Percentiles rank a stretch among this genome's conserved stretches.
phyloP scores from a whole-genome alignment of 2,888 invertebrate species.

The Luperina nickerlii region DNA sequence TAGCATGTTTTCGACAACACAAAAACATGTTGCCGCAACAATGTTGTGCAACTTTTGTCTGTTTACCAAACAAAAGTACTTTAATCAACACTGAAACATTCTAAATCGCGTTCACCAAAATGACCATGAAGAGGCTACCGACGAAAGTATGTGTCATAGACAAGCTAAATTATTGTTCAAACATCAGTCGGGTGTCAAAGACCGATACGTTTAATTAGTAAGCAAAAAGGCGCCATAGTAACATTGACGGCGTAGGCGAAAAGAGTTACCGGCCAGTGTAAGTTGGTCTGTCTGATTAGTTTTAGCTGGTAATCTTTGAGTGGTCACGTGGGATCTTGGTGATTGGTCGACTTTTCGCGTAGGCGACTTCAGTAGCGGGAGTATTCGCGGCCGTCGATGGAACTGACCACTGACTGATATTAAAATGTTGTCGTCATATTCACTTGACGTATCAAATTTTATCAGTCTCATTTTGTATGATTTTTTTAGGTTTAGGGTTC shows the following conservation, averaged over 20 bases:
- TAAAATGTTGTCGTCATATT: constrained; percentile 47
- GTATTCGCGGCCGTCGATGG: constrained; percentile 71
- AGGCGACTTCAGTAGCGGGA: constrained; percentile 79
- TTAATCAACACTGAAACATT: neutral
- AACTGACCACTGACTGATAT: constrained; percentile 67
- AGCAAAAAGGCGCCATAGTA: constrained; percentile 82
- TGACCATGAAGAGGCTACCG: constrained; percentile 54
- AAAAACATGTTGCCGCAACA: constrained; percentile 2
- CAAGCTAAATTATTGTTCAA: constrained; percentile 78
- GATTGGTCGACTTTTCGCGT: constrained; percentile 74
- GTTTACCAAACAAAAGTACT: neutral
- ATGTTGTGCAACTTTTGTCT: neutral
- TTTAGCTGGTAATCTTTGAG: constrained; percentile 58
- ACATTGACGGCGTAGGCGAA: constrained; percentile 80
- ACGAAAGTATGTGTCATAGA: constrained; percentile 66
- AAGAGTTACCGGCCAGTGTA: constrained; percentile 72
- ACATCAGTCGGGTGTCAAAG: constrained; percentile 83
- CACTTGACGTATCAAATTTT: neutral
- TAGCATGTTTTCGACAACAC: neutral
- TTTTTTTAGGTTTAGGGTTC: neutral
- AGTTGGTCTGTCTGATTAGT: constrained; percentile 67
- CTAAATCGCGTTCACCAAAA: constrained; percentile 5
- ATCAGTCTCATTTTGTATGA: neutral
- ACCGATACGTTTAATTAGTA: constrained; percentile 87
- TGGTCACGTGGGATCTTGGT: constrained; percentile 69